These are phyloP conservation scores for Anarrhichthys ocellatus DNA, from an alignment of 2,113 vertebrate species.

Conservation along the genomic window DNA sequence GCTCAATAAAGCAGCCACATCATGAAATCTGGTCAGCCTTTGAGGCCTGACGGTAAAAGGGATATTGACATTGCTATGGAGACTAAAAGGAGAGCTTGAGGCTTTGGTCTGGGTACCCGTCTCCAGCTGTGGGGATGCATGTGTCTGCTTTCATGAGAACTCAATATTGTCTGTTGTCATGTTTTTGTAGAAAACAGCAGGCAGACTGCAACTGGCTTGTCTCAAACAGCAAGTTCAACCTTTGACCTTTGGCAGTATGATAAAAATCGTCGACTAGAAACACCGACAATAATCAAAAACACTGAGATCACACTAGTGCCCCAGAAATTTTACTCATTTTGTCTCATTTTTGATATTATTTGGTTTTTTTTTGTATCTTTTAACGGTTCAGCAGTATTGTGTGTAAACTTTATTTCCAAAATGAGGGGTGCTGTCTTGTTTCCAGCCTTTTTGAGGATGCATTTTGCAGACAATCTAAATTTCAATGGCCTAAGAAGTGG, in stretches of 20 bases:
- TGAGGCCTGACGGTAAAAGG: constrained; percentile 73
- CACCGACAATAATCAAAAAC: background rate
- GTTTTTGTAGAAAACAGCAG: constrained; percentile 29
- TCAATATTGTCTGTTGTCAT: constrained; percentile 21
- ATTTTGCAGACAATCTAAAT: background rate
- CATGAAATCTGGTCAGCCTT: constrained; percentile 75
- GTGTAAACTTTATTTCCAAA: background rate
- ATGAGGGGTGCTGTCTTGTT: background rate
- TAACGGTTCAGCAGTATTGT: background rate
- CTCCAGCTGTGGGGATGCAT: constrained; percentile 10
- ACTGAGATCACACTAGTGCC: background rate
- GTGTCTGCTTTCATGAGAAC: constrained; percentile 37
- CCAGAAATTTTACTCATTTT: background rate
- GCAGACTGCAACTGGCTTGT: constrained; percentile 8
- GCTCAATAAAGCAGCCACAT: constrained; percentile 75
- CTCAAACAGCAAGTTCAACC: constrained; percentile 16
- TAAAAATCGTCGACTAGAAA: background rate
- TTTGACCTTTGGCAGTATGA: constrained; percentile 7
- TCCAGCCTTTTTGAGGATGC: too few species aligned
- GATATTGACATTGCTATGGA: constrained; percentile 73
- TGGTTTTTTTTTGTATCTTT: background rate
- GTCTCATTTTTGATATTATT: too few species aligned
- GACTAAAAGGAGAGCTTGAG: constrained; percentile 66
- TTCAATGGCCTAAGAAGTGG: background rate
- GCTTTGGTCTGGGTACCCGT: constrained; percentile 48